Evolutionary conservation across 37 sponge, comb jelly and placozoan genomes (phyloP).

Genomic region (Lycopodina hypogea): DNA sequence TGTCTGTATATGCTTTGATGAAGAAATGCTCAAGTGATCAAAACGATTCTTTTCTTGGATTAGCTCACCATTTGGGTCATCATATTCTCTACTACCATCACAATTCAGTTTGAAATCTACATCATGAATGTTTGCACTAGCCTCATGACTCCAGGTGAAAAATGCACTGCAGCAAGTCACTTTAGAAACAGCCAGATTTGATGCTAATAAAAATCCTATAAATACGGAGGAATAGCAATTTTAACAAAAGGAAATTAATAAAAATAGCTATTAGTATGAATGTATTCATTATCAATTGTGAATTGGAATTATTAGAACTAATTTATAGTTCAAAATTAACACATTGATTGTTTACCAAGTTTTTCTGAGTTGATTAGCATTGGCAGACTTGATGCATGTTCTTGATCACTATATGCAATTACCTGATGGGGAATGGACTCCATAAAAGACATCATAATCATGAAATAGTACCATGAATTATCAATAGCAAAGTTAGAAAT

Average conservation of each 20-base stretch:
- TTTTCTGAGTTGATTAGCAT: conserved; percentile 25
- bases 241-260: too few relatives aligned
- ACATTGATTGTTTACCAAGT: conserved; percentile 40
- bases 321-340: too few relatives aligned
- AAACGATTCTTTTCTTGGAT: conserved; percentile 13
- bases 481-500: background rate
- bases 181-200: conserved; percentile 19
- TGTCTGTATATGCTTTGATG: conserved; percentile 16
- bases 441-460: background rate
- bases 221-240: too few relatives aligned
- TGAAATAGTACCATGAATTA: too few relatives aligned
- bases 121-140: conserved; percentile 42
- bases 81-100: conserved; percentile 26
- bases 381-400: conserved; percentile 23
- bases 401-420: conserved; percentile 23
- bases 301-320: too few relatives aligned
- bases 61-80: background rate
- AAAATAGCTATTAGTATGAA: too few relatives aligned
- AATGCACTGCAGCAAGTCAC: conserved; percentile 28
- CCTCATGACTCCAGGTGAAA: conserved; percentile 40
- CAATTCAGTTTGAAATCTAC: conserved; percentile 51
- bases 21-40: conserved; percentile 8
- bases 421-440: conserved; percentile 24
- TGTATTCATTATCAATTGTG: too few relatives aligned
- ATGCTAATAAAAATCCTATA: conserved; percentile 36